phyloP scores from a whole-genome alignment of 2,888 invertebrate species.

The Lepidocyrtoides sp. region DNA sequence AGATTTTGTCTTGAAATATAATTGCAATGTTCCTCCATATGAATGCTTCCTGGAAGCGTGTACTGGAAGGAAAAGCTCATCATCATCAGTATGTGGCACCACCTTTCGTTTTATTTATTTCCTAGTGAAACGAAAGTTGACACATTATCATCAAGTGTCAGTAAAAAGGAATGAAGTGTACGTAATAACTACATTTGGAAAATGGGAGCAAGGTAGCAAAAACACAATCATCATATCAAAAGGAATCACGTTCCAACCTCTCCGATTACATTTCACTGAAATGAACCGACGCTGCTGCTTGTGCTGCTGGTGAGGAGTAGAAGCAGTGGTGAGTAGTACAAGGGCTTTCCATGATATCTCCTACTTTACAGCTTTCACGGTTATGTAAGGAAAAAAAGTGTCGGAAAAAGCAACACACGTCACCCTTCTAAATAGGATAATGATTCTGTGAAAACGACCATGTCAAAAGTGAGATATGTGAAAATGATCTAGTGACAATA shows the following conservation, averaged over 20 bases:
- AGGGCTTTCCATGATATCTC: background rate
- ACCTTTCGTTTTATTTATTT: constrained; percentile 5
- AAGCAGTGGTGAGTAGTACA: too few relatives aligned
- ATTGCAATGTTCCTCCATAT: too few relatives aligned
- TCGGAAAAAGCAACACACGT: background rate
- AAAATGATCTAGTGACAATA: constrained; percentile 84
- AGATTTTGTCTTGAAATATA: too few relatives aligned
- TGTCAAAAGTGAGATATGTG: constrained; percentile 72
- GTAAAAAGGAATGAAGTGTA: constrained; percentile 40
- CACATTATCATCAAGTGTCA: constrained; percentile 49
- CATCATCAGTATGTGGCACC: background rate
- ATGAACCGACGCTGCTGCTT: constrained; percentile 39
- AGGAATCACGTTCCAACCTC: constrained; percentile 45
- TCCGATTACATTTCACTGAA: constrained; percentile 33
- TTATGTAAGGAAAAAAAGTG: background rate
- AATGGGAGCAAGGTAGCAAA: constrained; percentile 53
- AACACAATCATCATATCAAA: constrained; percentile 55
- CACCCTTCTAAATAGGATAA: constrained; percentile 68
- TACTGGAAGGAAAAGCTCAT: background rate
- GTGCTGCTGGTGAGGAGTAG: too few relatives aligned
- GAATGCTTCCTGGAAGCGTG: too few relatives aligned
- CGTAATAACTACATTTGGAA: constrained; percentile 57
- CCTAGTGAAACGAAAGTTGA: constrained; percentile 16
- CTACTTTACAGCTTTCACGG: background rate
- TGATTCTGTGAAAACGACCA: constrained; percentile 70